Evolutionary conservation across 2,113 vertebrate genomes (phyloP).

Genomic region (Isurus oxyrinchus): DNA sequence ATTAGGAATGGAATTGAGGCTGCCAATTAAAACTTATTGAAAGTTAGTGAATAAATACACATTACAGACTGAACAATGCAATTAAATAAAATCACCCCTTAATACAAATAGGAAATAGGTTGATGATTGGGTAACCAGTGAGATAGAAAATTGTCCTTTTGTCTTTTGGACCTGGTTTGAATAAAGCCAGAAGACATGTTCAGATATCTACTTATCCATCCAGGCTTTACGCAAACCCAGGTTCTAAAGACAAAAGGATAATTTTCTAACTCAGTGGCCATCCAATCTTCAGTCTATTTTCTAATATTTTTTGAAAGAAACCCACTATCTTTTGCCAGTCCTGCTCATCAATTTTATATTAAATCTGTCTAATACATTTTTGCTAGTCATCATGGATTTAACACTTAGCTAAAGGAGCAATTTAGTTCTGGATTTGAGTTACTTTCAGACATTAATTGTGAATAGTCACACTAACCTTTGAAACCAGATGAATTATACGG

Average conservation of each 20-base stretch:
- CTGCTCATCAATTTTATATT: constrained; percentile 5
- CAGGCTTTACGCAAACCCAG: not conserved
- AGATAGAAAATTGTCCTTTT: constrained; percentile 31
- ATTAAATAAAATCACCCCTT: constrained; percentile 2
- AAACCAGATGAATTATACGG: not conserved
- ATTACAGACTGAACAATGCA: not conserved
- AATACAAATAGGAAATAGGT: not conserved
- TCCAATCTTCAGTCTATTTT: constrained; percentile 6
- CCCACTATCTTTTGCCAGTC: not conserved
- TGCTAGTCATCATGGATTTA: not conserved
- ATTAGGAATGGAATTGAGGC: not conserved
- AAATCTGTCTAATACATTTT: not conserved
- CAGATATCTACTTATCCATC: not conserved
- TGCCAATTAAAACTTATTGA: constrained; percentile 14
- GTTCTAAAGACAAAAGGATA: constrained; percentile 19
- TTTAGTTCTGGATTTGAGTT: not conserved
- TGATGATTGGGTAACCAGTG: not conserved
- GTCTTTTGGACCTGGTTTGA: not conserved
- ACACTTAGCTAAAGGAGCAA: not conserved
- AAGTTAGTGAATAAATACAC: not conserved
- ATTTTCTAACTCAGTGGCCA: constrained; percentile 32
- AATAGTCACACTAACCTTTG: not conserved
- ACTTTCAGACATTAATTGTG: not conserved
- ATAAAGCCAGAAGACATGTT: not conserved
- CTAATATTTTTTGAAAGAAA: not conserved